phyloP scores from a whole-genome alignment of 2,797 vertebrate genomes.

The Tragelaphus oryx region DNA sequence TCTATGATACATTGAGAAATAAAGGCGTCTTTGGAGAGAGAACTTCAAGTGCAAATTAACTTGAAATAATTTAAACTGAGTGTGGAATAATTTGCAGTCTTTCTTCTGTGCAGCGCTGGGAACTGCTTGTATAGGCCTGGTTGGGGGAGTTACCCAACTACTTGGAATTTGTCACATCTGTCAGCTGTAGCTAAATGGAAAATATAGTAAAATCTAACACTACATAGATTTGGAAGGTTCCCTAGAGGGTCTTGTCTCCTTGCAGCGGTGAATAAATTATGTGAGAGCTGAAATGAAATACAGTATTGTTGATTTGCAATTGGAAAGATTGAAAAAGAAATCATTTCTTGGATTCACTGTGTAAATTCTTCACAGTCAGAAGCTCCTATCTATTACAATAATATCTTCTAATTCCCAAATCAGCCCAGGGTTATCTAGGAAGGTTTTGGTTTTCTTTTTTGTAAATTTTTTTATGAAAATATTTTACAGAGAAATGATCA shows the following conservation, averaged over 20 bases:
- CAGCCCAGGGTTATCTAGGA: not conserved
- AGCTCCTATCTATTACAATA: not conserved
- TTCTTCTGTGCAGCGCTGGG: slow-evolving; percentile 52
- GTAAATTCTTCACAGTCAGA: not conserved
- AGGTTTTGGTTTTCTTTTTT: not conserved
- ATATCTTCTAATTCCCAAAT: not conserved
- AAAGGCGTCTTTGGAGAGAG: slow-evolving; percentile 66
- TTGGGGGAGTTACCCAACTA: slow-evolving; percentile 31
- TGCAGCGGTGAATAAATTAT: slow-evolving; percentile 54
- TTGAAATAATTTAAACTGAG: slow-evolving; percentile 68
- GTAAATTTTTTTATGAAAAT: slow-evolving; percentile 14
- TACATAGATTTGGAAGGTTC: slow-evolving; percentile 53
- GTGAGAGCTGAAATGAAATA: slow-evolving; percentile 40
- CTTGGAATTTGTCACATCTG: slow-evolving; percentile 68
- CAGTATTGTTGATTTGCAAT: slow-evolving; percentile 45
- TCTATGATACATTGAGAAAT: slow-evolving; percentile 49
- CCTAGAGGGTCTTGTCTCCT: slow-evolving; percentile 54
- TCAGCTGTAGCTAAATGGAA: slow-evolving; percentile 67
- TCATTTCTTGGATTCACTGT: not conserved
- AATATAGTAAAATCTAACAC: slow-evolving; percentile 58
- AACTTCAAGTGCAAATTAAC: slow-evolving; percentile 69
- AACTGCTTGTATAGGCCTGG: slow-evolving; percentile 38
- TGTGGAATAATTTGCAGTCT: slow-evolving; percentile 62
- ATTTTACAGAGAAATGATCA: not conserved
- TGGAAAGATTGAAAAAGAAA: slow-evolving; percentile 9